Conservation (phyloP, 2,888 invertebrate species). For the Cryptocephalus primarius region DNA sequence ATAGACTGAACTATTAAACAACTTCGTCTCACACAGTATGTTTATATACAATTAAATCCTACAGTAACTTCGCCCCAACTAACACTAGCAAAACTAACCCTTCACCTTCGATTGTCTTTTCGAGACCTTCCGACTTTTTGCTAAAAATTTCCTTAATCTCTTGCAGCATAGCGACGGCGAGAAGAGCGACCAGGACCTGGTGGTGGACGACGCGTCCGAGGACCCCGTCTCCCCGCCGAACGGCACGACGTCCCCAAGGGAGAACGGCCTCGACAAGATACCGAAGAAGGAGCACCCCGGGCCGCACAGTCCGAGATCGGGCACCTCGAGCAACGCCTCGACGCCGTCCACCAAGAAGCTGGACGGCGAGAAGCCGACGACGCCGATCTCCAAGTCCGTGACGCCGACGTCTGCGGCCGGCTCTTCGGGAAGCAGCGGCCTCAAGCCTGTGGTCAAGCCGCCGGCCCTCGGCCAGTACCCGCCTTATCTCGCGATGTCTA, state of each 20-base stretch:
- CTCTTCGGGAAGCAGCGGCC: constrained; percentile 29
- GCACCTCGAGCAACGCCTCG: constrained; percentile 83
- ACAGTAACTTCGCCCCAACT: no score
- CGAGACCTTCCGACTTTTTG: no score
- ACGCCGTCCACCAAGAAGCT: constrained; percentile 79
- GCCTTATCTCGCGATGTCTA: constrained; percentile 43
- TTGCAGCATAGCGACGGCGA: constrained; percentile 69
- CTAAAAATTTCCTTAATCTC: no score
- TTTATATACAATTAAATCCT: no score
- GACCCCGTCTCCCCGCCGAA: constrained; percentile 78
- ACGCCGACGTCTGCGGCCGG: constrained; percentile 64
- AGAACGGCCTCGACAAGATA: constrained; percentile 75
- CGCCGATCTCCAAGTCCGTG: constrained; percentile 82
- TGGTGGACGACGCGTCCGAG: constrained; percentile 91
- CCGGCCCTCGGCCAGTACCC: constrained; percentile 50
- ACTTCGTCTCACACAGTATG: no score
- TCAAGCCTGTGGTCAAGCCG: constrained; percentile 44
- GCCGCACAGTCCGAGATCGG: constrained; percentile 66
- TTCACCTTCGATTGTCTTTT: no score
- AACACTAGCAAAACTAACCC: no score
- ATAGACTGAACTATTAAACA: no score
- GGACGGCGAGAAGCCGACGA: constrained; percentile 77
- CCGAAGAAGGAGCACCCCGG: constrained; percentile 66
- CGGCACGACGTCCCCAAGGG: constrained; percentile 80
- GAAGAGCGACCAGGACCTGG: constrained; percentile 84